Evolutionary conservation across 2,797 vertebrate species (phyloP).

Genomic region (Nannoperca australis): DNA sequence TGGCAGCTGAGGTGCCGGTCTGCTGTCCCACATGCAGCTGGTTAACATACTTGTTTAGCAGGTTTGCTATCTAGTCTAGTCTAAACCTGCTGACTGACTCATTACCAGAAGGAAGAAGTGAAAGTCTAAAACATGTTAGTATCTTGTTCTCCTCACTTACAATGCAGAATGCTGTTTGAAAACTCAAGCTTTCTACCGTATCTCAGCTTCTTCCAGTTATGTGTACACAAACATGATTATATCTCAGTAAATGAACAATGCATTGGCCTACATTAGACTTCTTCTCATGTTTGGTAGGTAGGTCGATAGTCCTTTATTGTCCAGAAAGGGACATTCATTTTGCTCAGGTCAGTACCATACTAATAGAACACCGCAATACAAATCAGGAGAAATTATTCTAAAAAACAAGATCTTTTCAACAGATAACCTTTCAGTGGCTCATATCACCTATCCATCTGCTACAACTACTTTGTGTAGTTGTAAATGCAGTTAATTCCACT

Average conservation of each 20-base stretch:
- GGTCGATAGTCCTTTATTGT: no score
- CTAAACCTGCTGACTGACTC: constrained; percentile 11
- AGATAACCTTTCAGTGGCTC: background rate
- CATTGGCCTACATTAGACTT: no score
- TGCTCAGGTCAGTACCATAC: no score
- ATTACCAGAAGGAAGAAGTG: background rate
- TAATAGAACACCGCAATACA: no score
- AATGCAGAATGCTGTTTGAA: background rate
- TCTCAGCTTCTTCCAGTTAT: background rate
- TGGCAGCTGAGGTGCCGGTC: background rate
- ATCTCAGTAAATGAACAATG: background rate
- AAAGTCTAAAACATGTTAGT: background rate
- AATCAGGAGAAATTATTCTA: no score
- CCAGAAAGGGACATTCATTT: no score
- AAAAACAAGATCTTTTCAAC: no score
- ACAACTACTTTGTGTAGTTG: background rate
- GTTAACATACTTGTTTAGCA: constrained; percentile 12
- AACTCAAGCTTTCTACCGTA: background rate
- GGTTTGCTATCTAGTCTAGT: background rate
- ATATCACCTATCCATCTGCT: background rate
- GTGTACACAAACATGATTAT: background rate
- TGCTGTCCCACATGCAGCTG: background rate
- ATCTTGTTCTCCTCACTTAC: background rate
- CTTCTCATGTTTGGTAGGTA: background rate
- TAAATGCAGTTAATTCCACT: background rate